phyloP scores from a whole-genome alignment of 2,888 invertebrate genomes.

The Drosophila antonietae region DNA sequence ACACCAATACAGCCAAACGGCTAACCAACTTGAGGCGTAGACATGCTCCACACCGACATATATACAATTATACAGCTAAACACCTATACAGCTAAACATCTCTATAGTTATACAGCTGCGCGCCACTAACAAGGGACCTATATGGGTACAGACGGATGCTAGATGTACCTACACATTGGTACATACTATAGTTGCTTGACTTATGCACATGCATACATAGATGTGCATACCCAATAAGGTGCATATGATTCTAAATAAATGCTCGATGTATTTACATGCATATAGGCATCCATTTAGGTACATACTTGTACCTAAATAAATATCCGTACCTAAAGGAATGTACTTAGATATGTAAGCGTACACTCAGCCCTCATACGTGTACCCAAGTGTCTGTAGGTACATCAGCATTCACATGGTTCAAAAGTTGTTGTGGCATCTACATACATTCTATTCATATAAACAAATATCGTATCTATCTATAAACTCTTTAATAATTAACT shows the following conservation, averaged over 20 bases:
- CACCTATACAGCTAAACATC: not conserved
- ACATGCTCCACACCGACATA: not conserved
- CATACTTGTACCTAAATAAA: not conserved
- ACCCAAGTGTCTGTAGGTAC: not conserved
- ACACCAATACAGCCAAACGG: constrained; percentile 39
- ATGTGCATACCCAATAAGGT: not conserved
- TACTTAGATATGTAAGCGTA: constrained; percentile 4
- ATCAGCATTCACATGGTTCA: not conserved
- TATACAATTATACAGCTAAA: not conserved
- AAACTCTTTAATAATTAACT: not conserved
- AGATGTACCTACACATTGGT: constrained; percentile 4
- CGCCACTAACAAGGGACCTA: constrained; percentile 54
- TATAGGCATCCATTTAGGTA: constrained; percentile 40
- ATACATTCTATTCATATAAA: not conserved
- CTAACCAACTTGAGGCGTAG: not conserved
- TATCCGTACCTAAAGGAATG: too few relatives aligned
- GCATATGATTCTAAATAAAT: not conserved
- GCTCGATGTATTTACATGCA: not conserved
- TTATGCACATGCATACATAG: not conserved
- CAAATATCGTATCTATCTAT: not conserved
- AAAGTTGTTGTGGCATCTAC: not conserved
- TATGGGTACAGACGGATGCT: constrained; percentile 38
- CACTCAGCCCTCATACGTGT: not conserved
- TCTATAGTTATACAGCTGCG: constrained; percentile 25
- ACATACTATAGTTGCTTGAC: not conserved